Conservation (phyloP, 1,140 invertebrate species). For the Ptiloglossa arizonensis region DNA sequence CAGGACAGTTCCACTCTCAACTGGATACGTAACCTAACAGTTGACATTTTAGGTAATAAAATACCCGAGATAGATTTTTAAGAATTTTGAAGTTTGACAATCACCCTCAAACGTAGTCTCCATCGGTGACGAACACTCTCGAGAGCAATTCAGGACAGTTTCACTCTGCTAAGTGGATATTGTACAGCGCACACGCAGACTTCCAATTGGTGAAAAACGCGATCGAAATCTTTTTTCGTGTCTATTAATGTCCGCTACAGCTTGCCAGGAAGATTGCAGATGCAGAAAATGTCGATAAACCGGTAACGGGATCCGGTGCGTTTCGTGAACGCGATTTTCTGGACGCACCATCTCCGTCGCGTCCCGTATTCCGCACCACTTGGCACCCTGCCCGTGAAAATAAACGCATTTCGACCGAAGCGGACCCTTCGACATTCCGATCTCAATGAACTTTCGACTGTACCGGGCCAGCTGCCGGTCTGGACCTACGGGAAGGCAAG, state of each 20-base stretch:
- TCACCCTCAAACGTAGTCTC: no score
- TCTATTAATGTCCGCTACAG: not conserved
- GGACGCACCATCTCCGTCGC: not conserved
- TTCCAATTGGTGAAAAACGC: no score
- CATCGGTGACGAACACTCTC: no score
- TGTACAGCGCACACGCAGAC: no score
- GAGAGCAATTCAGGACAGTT: no score
- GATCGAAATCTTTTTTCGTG: no score
- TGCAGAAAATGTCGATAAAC: not conserved
- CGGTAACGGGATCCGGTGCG: not conserved
- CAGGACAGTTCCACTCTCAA: no score
- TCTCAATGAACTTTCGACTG: slow-evolving; percentile 18
- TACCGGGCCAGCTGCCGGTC: not conserved
- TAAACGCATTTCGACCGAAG: slow-evolving; percentile 36
- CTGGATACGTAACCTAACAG: no score
- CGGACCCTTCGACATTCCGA: slow-evolving; percentile 28
- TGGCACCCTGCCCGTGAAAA: slow-evolving; percentile 36
- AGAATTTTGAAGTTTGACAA: no score
- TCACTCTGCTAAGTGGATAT: no score
- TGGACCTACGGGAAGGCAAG: not conserved
- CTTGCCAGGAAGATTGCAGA: not conserved
- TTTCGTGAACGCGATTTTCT: not conserved
- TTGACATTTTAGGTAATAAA: no score
- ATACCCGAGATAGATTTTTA: no score
- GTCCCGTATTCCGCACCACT: slow-evolving; percentile 17